These are phyloP conservation scores for Polypterus bichir DNA, from an alignment of 2,113 vertebrate genomes.

Conservation along the genomic window DNA sequence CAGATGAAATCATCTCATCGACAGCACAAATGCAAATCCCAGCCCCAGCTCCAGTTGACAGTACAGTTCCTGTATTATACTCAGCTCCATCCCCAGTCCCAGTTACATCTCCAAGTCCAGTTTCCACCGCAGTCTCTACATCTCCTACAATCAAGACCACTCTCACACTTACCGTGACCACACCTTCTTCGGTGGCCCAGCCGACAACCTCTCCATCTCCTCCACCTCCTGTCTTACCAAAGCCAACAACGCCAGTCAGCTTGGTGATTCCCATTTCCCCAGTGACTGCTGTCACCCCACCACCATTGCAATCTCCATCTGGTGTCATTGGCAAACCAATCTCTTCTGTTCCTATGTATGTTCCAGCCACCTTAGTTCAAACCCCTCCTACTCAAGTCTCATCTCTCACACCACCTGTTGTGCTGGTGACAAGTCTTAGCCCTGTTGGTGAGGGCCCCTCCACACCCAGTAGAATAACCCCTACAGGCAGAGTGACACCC, in stretches of 20 bases:
- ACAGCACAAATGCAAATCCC: conserved; percentile 1
- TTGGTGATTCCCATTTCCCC: conserved; percentile 19
- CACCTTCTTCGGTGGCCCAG: conserved; percentile 18
- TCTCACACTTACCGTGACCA: conserved; percentile 48
- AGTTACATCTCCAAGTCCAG: conserved; percentile 18
- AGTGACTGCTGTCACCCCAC: conserved; percentile 27
- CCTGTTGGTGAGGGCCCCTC: conserved; percentile 37
- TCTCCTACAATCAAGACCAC: conserved; percentile 46
- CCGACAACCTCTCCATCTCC: conserved; percentile 22
- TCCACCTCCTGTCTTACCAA: conserved; percentile 47
- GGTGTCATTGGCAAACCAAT: conserved; percentile 54
- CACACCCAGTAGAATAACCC: conserved; percentile 29
- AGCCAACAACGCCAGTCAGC: conserved; percentile 44
- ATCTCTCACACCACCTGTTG: conserved; percentile 33
- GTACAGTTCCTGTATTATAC: conserved; percentile 12
- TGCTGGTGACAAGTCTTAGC: conserved; percentile 49
- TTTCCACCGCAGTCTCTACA: conserved; percentile 12
- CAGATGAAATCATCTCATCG: conserved; percentile 21
- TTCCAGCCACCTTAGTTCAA: conserved; percentile 24
- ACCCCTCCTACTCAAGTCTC: conserved; percentile 20
- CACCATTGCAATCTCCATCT: conserved; percentile 25
- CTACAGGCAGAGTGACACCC: conserved; percentile 37
- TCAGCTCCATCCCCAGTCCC: conserved; percentile 28
- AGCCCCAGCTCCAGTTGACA: conserved; percentile 28
- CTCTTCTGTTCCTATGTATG: conserved; percentile 54